Evolutionary conservation across 2,797 vertebrate species (phyloP).

Genomic region (Bradypodion ventrale): DNA sequence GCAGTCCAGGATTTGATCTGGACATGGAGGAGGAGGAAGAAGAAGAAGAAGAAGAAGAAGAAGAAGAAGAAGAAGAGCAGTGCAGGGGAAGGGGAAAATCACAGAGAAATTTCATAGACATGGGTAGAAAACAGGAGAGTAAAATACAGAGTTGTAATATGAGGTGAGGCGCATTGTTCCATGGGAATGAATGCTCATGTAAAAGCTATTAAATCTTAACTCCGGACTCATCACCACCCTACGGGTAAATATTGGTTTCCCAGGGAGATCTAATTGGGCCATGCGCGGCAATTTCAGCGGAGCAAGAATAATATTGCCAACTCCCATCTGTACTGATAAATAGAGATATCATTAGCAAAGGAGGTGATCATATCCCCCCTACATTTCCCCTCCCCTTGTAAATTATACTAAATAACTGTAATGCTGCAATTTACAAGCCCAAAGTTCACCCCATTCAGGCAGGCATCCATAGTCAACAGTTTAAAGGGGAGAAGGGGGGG

Average conservation of each 20-base stretch:
- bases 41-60: too few relatives aligned
- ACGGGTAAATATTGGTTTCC: slow-evolving; percentile 52
- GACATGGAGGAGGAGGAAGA: too few relatives aligned
- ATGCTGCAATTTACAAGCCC: slow-evolving; percentile 97
- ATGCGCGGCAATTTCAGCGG: slow-evolving; percentile 59
- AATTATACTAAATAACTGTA: slow-evolving; percentile 99
- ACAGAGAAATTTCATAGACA: neutral
- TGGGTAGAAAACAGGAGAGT: neutral
- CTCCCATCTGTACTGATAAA: slow-evolving; percentile 80
- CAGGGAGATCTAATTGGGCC: slow-evolving; percentile 69
- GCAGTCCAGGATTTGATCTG: too few relatives aligned
- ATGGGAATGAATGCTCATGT: slow-evolving; percentile 62
- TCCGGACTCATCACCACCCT: slow-evolving; percentile 60
- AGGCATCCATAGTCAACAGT: slow-evolving; percentile 96
- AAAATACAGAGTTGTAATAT: slow-evolving; percentile 58
- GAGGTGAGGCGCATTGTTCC: slow-evolving; percentile 56
- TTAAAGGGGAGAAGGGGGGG: slow-evolving; percentile 87
- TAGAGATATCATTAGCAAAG: slow-evolving; percentile 82
- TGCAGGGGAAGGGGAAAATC: slow-evolving; percentile 54
- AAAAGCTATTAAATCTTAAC: slow-evolving; percentile 74
- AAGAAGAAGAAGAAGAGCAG: slow-evolving; percentile 50
- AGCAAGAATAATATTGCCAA: slow-evolving; percentile 72
- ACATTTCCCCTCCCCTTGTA: slow-evolving; percentile 78
- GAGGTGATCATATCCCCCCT: slow-evolving; percentile 73
- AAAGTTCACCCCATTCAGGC: slow-evolving; percentile 92